Evolutionary conservation across 2,888 invertebrate species (phyloP), one percentile per base, ranked within the genome.

Genomic region (Muschampia plurimacula): DNA sequence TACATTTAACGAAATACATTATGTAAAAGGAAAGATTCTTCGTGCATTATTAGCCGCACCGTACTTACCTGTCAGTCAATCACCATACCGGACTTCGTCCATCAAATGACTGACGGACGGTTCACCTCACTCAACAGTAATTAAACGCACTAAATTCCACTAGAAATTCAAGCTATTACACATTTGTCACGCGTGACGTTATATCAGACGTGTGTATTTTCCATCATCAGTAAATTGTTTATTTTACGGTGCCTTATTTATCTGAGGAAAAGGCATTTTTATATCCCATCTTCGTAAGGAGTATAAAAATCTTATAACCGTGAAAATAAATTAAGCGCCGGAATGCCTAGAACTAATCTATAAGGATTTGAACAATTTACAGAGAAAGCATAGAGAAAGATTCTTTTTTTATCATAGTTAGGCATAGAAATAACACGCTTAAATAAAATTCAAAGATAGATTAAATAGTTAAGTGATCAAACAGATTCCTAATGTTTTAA

Each of bases 131-230:
- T 72, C 72, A 62, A 62, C 15, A 15, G 66, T 81, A 82, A 88
- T 86, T 83, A 84, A 81, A 82, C 77, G 80, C 78, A 81, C 82
- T 84, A 86, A 86, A 87, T 83, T 82, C 80, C 77, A 77, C 77
- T 78, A 73, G 74, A 72, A 73, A 76, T 64, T 28, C 71, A 41
- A 52, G 13, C 44, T 22, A 72, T 72, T 72, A 72, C 55, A 63
- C 60, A 72, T 72, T 72, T 67, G 72, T 67, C 63, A 72, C 63
- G 72, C 72, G 67, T 72, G 72, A 63, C 52, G 67, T 67, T 63
- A 62, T 62, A 72, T 72, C 62, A 72, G 67, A 67, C 74, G 76
- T 80, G 77, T 81, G 74, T 80, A 78, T 77, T 73, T 75, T 76
- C 69, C 75, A 78, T 81, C 70, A 80, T 70, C 59, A 73, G 67